These are phyloP conservation scores for Neelides folsomi DNA, from an alignment of 2,888 invertebrate genomes.

Conservation along the genomic window DNA sequence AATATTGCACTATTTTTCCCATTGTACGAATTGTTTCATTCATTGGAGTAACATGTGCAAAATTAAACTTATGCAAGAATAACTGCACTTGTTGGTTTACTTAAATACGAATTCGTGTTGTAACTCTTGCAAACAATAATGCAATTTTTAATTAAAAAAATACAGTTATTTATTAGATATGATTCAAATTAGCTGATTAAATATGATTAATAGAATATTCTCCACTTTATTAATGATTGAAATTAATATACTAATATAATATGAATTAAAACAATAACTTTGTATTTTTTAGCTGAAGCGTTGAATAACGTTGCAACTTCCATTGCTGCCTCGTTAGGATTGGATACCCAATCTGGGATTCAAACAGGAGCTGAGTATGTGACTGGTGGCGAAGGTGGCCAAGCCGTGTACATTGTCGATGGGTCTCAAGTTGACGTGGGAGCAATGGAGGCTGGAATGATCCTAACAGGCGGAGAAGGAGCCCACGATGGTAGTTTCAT, in stretches of 20 bases:
- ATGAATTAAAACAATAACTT: too few relatives aligned
- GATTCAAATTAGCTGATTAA: too few relatives aligned
- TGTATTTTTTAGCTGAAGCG: conserved; percentile 41
- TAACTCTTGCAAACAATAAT: too few relatives aligned
- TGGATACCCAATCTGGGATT: conserved; percentile 38
- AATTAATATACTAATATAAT: too few relatives aligned
- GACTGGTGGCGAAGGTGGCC: conserved; percentile 22
- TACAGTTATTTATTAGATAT: too few relatives aligned
- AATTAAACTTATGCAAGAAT: too few relatives aligned
- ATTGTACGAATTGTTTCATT: neutral
- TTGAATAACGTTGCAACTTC: conserved; percentile 46
- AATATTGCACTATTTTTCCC: neutral
- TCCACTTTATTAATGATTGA: too few relatives aligned
- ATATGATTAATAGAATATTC: too few relatives aligned
- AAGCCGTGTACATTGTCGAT: conserved; percentile 31
- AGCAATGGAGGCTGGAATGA: conserved; percentile 30
- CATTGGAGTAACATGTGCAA: too few relatives aligned
- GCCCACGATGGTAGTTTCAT: conserved; percentile 17
- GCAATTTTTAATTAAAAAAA: too few relatives aligned
- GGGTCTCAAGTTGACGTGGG: conserved; percentile 31
- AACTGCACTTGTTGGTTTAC: too few relatives aligned
- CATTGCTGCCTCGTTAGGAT: conserved; percentile 45
- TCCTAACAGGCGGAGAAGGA: conserved; percentile 16
- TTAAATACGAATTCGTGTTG: too few relatives aligned
- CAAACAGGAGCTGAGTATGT: conserved; percentile 12